A percentile compares a stretch with the other conserved stretches of the same genome.
These are phyloP conservation scores for Uromys caudimaculatus DNA, from an alignment of 2,797 vertebrate species.

Conservation along the genomic window DNA sequence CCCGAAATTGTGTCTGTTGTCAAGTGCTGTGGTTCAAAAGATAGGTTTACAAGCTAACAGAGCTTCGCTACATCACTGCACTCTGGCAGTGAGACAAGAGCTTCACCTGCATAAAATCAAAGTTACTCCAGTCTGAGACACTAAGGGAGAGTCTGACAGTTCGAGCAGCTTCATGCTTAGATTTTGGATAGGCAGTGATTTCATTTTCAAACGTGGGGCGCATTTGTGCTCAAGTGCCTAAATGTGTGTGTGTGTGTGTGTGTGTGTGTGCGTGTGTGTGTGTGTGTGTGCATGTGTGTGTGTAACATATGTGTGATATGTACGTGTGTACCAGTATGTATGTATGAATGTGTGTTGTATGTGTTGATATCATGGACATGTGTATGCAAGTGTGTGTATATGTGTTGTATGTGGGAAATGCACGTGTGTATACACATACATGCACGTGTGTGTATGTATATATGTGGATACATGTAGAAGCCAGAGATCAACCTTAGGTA, in stretches of 20 bases:
- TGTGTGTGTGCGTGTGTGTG: not conserved
- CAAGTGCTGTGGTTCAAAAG: not conserved
- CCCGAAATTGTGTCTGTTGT: constrained; percentile 21
- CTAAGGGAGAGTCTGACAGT: not conserved
- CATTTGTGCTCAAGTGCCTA: not conserved
- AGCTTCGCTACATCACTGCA: not conserved
- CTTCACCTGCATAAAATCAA: constrained; percentile 19
- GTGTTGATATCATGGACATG: not conserved
- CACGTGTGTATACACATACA: not conserved
- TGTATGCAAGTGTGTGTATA: not conserved
- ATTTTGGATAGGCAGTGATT: constrained; percentile 49
- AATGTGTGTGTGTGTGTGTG: not conserved
- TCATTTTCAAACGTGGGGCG: not conserved
- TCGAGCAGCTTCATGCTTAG: not conserved
- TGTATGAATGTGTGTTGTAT: not conserved
- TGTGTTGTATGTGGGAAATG: not conserved
- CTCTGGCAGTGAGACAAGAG: not conserved
- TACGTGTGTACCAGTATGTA: too few relatives aligned
- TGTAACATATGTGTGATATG: not conserved
- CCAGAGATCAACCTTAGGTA: not conserved
- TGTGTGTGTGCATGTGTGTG: not conserved
- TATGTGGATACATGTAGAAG: not conserved
- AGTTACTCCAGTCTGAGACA: not conserved
- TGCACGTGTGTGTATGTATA: not conserved
- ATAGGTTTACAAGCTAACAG: not conserved